Percentiles rank a stretch among this genome's conserved stretches.
Evolutionary conservation across 2,113 vertebrate genomes (phyloP).

Genomic region (Pomatostomus ruficeps): DNA sequence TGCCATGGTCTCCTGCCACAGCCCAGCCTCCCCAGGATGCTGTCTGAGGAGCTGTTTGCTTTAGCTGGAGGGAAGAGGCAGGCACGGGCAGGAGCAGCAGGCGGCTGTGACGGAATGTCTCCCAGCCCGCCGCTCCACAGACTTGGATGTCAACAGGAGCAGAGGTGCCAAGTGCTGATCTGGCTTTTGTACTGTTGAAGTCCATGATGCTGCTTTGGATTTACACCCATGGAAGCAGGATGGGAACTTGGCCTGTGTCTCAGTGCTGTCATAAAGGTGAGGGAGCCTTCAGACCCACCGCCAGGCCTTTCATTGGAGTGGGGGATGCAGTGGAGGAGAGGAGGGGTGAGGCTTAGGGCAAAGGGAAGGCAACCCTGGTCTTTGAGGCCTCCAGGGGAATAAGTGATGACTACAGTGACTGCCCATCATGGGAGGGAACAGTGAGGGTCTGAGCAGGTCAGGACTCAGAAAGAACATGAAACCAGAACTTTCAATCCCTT

Average conservation of each 20-base stretch:
- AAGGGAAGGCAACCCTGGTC: not conserved
- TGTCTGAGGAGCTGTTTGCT: slow-evolving; percentile 35
- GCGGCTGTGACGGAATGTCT: not conserved
- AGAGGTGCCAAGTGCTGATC: not conserved
- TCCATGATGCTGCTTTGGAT: not conserved
- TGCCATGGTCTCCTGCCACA: not conserved
- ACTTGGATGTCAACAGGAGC: not conserved
- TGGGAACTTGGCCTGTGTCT: not conserved
- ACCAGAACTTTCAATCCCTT: not conserved
- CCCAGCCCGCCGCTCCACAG: not conserved
- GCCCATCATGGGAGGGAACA: accelerated
- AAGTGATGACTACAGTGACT: accelerated
- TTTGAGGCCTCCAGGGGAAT: not conserved
- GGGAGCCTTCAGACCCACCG: not conserved
- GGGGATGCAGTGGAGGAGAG: not conserved
- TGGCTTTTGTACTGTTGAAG: not conserved
- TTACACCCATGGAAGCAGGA: not conserved
- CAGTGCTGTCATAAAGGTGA: not conserved
- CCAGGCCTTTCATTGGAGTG: not conserved
- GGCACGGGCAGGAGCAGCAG: not conserved
- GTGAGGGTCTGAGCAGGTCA: not conserved
- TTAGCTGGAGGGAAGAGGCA: not conserved
- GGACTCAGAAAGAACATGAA: not conserved
- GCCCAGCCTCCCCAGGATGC: not conserved
- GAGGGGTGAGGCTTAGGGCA: not conserved